A percentile compares a stretch with the other conserved stretches of the same genome.
Conservation (phyloP, 2,113 vertebrate species). For the Merops nubicus region DNA sequence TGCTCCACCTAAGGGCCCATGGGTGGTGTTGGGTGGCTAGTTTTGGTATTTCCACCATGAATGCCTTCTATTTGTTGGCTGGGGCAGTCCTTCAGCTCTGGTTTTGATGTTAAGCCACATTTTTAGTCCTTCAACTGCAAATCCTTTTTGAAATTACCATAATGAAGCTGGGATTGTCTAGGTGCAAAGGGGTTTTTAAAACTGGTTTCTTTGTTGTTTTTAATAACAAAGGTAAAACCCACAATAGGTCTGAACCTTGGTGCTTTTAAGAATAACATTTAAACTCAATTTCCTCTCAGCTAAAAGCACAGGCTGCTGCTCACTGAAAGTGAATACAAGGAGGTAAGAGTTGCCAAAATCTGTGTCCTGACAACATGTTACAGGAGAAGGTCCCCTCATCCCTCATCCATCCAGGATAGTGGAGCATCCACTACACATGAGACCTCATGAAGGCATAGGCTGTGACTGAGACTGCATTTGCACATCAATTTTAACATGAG, state of each 20-base stretch:
- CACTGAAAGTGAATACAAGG: background rate
- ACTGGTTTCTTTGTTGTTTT: background rate
- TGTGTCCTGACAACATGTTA: background rate
- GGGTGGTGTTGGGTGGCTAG: background rate
- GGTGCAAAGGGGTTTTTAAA: background rate
- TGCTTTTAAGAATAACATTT: background rate
- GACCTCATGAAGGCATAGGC: background rate
- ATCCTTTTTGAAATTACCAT: slow-evolving; percentile 20
- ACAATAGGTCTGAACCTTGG: background rate
- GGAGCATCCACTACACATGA: accelerated
- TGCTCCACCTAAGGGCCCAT: background rate
- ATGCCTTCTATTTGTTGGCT: background rate
- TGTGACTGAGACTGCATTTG: background rate
- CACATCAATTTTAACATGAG: background rate
- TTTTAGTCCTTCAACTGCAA: slow-evolving; percentile 21
- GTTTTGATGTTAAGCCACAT: background rate
- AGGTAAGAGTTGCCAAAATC: background rate
- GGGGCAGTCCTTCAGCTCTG: background rate
- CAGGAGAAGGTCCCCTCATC: background rate
- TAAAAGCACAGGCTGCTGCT: background rate
- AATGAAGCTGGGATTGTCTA: background rate
- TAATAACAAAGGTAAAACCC: background rate
- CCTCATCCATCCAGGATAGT: background rate
- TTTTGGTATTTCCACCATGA: slow-evolving; percentile 6
- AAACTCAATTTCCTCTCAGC: background rate